Percentiles rank a stretch among this genome's conserved stretches.
phyloP scores from a whole-genome alignment of 2,113 vertebrate genomes.

The Anoura caudifer region DNA sequence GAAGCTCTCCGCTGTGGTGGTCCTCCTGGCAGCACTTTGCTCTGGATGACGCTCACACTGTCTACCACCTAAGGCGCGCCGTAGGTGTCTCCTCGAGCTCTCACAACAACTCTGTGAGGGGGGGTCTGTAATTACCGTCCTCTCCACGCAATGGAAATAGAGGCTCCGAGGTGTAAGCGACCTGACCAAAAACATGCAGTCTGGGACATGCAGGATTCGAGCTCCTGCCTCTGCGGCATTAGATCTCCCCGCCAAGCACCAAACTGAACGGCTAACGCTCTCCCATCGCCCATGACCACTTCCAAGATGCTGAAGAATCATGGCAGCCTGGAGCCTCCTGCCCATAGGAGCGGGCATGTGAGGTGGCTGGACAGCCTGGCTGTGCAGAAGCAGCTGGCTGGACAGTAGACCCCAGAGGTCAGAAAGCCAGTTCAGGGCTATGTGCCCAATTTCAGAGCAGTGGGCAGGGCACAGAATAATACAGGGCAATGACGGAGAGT shows the following conservation, averaged over 20 bases:
- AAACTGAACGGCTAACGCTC: neutral
- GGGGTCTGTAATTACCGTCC: neutral
- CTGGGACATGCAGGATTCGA: neutral
- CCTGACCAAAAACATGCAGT: neutral
- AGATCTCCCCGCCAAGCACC: neutral
- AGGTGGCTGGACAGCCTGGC: neutral
- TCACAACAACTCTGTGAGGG: neutral
- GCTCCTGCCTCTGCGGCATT: neutral
- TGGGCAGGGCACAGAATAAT: neutral
- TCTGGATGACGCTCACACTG: neutral
- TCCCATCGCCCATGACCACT: neutral
- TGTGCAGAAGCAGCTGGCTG: neutral
- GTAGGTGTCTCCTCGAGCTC: neutral
- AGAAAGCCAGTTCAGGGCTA: neutral
- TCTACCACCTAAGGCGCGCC: too few species aligned
- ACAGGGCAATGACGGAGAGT: neutral
- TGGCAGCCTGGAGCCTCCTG: neutral
- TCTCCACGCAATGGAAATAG: neutral
- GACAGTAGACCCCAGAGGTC: neutral
- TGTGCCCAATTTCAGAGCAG: neutral
- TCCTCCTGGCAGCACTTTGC: neutral
- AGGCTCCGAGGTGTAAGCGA: neutral
- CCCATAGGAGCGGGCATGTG: neutral
- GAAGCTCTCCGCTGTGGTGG: neutral
- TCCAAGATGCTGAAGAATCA: neutral